Percentiles rank a stretch among this genome's conserved stretches.
Evolutionary conservation across 2,113 vertebrate genomes (phyloP).

Genomic region (Bombycilla garrulus): DNA sequence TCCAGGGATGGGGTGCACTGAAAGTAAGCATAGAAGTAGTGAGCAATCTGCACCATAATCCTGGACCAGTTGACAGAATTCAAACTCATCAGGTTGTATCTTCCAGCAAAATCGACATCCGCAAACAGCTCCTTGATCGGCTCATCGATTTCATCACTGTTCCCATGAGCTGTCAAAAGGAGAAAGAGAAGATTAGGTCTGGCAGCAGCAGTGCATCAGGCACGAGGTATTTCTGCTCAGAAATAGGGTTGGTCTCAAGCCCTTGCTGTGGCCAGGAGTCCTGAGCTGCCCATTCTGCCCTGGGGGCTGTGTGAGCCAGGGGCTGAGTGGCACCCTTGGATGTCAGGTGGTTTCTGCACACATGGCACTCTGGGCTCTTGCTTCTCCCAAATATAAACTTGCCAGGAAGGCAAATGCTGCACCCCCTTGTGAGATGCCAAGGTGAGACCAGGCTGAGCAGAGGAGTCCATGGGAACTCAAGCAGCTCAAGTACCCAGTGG

Average conservation of each 20-base stretch:
- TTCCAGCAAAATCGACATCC: slow-evolving; percentile 76
- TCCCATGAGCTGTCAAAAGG: slow-evolving; percentile 81
- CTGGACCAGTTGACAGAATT: slow-evolving; percentile 93
- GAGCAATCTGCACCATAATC: slow-evolving; percentile 88
- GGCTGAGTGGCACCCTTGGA: neutral
- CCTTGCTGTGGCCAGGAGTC: neutral
- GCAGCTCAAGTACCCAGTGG: neutral
- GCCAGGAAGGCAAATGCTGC: neutral
- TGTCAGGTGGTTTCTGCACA: neutral
- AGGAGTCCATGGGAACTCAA: neutral
- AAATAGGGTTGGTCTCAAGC: neutral
- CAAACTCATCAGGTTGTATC: slow-evolving; percentile 84
- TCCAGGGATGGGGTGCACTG: slow-evolving; percentile 60
- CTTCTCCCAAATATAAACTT: neutral
- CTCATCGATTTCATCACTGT: slow-evolving; percentile 87
- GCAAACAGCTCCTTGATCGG: slow-evolving; percentile 83
- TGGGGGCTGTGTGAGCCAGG: neutral
- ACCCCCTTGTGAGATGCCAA: neutral
- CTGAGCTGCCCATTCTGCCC: neutral
- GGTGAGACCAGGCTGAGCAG: neutral
- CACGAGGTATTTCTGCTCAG: neutral
- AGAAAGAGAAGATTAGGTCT: neutral
- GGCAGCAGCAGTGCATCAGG: neutral
- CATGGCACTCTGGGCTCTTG: neutral
- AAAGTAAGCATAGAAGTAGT: slow-evolving; percentile 89